Base-by-base conservation (phyloP, 2,888 invertebrate species). In the Conops quadrifasciatus region DNA sequence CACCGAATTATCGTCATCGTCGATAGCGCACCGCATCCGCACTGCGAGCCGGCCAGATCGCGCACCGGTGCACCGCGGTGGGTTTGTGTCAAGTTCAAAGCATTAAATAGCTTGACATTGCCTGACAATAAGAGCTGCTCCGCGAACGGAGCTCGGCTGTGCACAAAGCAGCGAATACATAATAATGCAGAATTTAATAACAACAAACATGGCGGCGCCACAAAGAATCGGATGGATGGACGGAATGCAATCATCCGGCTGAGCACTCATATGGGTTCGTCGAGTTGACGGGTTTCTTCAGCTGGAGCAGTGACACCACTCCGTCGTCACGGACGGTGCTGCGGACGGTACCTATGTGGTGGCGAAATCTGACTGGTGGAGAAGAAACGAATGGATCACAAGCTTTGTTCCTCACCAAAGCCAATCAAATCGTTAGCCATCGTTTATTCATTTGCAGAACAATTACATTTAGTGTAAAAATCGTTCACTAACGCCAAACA, bases 21-120 rank as follows among this genome's bases (percentile, higher is more conserved):
- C 36, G 9, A 7, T 36, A 36, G 36, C 36, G 36, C 65, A 51
- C 24, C 51, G 64, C n/a, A 64, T 64, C 28, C 53, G 4, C n/a
- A 45, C 15, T 43, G 15, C 43, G 16, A 63, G 11, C 53, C 7
- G 36, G 21, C 43, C 36, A 53, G 53, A 66, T 66, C 24, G 43
- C 56, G 51, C 15, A 36, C 36, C 36, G 36, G 9, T 36, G 36
- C 36, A 36, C 4, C 36, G 36, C 43, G 56, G 24, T 36, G 58
- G 67, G 53, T 70, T 67, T 68, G 72, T 73, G 73, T 74, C 73
- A 73, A 74, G 67, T 71, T 74, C 74, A 71, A 66, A 73, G 73
- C 74, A 74, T 74, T 74, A 73, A 73, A 72, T 71, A 72, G 71
- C 74, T 73, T 74, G 74, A 72, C 74, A 73, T 71, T 62, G 73